Percentiles rank a stretch among this genome's conserved stretches.
Evolutionary conservation across 2,113 vertebrate genomes (phyloP).

Genomic region (Hucho hucho): DNA sequence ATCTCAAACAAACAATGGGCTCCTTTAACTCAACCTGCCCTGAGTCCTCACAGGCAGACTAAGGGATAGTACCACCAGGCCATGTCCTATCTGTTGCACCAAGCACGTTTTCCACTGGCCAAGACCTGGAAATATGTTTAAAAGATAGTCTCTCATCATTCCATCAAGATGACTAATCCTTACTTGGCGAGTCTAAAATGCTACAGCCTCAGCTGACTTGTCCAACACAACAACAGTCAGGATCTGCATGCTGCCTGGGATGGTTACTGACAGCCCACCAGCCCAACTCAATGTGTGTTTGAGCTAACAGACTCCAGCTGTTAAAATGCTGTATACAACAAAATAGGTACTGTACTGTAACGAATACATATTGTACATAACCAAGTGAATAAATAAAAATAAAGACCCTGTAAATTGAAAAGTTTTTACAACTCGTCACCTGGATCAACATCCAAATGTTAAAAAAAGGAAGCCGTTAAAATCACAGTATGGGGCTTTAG

Average conservation of each 20-base stretch:
- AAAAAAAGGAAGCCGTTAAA: no score
- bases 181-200: slow-evolving; percentile 37
- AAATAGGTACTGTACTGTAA: no score
- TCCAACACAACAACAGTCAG: slow-evolving; percentile 30
- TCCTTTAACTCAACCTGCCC: background rate
- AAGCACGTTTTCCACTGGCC: slow-evolving; percentile 33
- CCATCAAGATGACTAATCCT: slow-evolving; percentile 41
- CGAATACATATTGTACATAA: no score
- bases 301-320: background rate
- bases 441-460: no score
- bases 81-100: background rate
- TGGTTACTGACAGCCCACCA: slow-evolving; percentile 25
- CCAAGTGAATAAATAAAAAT: no score
- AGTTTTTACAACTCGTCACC: no score
- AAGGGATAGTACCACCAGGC: background rate
- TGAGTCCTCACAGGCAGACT: slow-evolving; percentile 12
- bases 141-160: slow-evolving; percentile 34
- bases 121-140: slow-evolving; percentile 52
- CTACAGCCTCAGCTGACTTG: slow-evolving; percentile 33
- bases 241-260: slow-evolving; percentile 28
- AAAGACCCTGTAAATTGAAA: no score
- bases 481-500: no score
- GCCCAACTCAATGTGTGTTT: background rate
- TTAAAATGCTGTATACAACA: no score
- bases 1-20: background rate